phyloP scores from a whole-genome alignment of 2,113 vertebrate species.

The Hypanus sabinus region DNA sequence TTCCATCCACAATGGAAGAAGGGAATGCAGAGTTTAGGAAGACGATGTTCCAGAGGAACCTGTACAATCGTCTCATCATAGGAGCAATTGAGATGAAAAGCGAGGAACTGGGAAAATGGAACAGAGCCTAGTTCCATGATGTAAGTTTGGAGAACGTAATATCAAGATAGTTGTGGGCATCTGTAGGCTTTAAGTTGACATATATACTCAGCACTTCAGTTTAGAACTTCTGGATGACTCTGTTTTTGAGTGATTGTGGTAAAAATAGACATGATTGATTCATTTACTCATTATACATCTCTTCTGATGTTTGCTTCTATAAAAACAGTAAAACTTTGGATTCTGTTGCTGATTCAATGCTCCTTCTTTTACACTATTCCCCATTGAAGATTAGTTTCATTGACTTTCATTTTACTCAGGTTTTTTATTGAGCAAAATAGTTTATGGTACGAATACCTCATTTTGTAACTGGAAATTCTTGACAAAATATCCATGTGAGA shows the following conservation, averaged over 20 bases:
- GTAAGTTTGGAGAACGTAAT: no score
- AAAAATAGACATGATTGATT: background rate
- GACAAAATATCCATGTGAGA: background rate
- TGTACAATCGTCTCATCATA: no score
- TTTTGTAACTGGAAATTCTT: background rate
- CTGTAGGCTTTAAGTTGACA: no score
- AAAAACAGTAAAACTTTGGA: background rate
- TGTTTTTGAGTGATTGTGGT: background rate
- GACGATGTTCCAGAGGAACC: no score
- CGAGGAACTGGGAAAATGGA: no score
- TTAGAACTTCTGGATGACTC: background rate
- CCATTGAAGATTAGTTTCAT: background rate
- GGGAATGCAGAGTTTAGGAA: no score
- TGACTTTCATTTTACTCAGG: background rate
- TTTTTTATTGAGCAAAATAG: background rate
- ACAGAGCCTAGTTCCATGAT: no score
- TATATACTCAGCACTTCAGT: background rate
- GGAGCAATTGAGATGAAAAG: no score
- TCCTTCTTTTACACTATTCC: background rate
- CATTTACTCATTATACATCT: background rate
- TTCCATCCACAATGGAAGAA: no score
- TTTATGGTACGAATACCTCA: background rate
- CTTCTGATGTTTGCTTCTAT: background rate
- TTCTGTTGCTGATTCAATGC: background rate
- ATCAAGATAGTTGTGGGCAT: no score